phyloP scores from a whole-genome alignment of 2,888 invertebrate species.

The Eupithecia subfuscata region DNA sequence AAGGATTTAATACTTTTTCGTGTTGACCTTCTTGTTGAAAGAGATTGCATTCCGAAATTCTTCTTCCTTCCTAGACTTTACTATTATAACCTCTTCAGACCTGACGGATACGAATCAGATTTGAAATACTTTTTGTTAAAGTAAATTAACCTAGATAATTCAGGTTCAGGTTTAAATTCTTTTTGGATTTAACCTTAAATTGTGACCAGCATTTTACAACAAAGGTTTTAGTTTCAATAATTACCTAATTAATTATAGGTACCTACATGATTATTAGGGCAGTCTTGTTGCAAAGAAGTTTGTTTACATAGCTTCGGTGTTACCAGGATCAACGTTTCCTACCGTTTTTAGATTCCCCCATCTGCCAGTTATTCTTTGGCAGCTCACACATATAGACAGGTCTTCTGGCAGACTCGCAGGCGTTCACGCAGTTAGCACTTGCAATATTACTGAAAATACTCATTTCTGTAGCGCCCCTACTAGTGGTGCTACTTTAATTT shows the following conservation, averaged over 20 bases:
- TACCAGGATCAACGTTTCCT: neutral
- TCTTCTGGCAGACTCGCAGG: slow-evolving; percentile 78
- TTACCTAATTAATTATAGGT: too few species aligned
- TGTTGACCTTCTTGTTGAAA: slow-evolving; percentile 1
- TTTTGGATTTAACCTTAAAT: too few species aligned
- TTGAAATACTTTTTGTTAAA: neutral
- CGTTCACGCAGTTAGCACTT: slow-evolving; percentile 76
- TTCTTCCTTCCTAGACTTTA: neutral
- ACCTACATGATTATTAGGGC: neutral
- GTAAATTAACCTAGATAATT: too few species aligned
- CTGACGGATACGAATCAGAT: neutral
- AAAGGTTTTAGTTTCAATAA: too few species aligned
- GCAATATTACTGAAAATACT: slow-evolving; percentile 76
- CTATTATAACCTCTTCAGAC: neutral
- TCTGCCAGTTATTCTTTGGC: slow-evolving; percentile 54
- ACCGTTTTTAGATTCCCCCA: neutral
- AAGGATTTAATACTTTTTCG: slow-evolving; percentile 18
- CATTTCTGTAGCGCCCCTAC: slow-evolving; percentile 48
- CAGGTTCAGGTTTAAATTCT: too few species aligned
- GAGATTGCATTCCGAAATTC: slow-evolving; percentile 10
- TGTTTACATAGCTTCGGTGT: neutral
- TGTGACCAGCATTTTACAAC: too few species aligned
- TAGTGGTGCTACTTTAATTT: slow-evolving; percentile 27
- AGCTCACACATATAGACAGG: slow-evolving; percentile 56
- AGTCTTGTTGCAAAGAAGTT: neutral